Evolutionary conservation across 1,140 invertebrate species (phyloP), one percentile per base, ranked within the genome.

Genomic region (Musca domestica): DNA sequence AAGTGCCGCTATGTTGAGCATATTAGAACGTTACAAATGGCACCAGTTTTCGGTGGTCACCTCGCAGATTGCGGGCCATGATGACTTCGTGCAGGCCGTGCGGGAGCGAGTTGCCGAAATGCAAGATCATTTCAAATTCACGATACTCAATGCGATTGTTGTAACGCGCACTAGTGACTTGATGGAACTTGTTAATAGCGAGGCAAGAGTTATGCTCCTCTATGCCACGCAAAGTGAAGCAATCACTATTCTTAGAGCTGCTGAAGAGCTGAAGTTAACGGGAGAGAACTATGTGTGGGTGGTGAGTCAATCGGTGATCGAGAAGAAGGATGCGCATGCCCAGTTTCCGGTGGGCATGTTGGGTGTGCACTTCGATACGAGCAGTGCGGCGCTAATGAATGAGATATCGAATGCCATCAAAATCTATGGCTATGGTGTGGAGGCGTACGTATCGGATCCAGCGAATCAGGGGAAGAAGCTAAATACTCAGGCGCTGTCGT

Each of bases 231-330:
- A 91, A 68, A 89, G 92, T 72, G 94, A 96, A 80, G 95, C 95
- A 0, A 88, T 89, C 20, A 87, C 88, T 67, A 97, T 99, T 27
- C 83, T 98, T 51, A 87, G 87, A 2, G 88, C 88, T 14, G 95
- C 95, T 2, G 85, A 87, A 67, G 89, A 93, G 71, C 86, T 94
- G 70, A 92, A 94, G 71, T 88, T 98, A 52, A 96, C 95, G 1
- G 94, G 94, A 2, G 92, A 95, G 78, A 95, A 96, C 79, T 98
- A 96, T 80, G 94, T 98, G 7, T 98, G 96, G 96, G 93, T 98
- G 56, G 94, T 96, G 0, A 96, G 94, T n/a, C 94, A 97, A 81
- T 94, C 93, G 74, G 94, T 96, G 51, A 93, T 98, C 47, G 94
- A 88, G 76, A 91, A 90, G 74, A 76, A 81, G 64, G 87, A 91